Percentiles rank a stretch among this genome's conserved stretches.
These are phyloP conservation scores for Pimpla rufipes DNA, from an alignment of 2,888 invertebrate species.

Conservation along the genomic window DNA sequence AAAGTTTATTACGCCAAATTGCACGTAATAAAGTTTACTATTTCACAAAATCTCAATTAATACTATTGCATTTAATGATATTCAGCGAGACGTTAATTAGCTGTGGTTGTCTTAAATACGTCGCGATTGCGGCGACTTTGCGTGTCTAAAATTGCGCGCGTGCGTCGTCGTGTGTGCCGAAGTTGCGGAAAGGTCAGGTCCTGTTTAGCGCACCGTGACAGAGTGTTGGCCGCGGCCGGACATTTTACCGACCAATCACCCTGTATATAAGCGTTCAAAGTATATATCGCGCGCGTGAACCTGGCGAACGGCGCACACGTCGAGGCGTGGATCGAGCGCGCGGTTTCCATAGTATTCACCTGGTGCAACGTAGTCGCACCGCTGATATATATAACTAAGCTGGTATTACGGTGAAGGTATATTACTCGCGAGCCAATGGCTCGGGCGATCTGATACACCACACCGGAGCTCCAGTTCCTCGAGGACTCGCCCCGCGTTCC, in stretches of 20 bases:
- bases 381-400: background rate
- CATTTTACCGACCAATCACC: constrained; percentile 48
- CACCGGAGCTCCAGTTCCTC: constrained; percentile 55
- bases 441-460: constrained; percentile 62
- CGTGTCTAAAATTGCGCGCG: constrained; percentile 52
- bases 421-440: constrained; percentile 41
- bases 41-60: too few relatives aligned
- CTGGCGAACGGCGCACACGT: constrained; percentile 75
- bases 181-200: constrained; percentile 66
- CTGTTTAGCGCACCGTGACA: constrained; percentile 65
- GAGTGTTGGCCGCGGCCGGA: constrained; percentile 32
- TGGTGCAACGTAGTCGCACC: constrained; percentile 7
- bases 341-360: constrained; percentile 3
- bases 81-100: too few relatives aligned
- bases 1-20: too few relatives aligned
- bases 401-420: constrained; percentile 31
- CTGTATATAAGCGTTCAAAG: constrained; percentile 58
- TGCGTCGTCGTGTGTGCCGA: constrained; percentile 45
- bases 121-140: background rate
- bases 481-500: constrained; percentile 51
- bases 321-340: constrained; percentile 78
- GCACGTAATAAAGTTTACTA: too few relatives aligned
- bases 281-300: constrained; percentile 8
- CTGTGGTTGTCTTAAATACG: too few relatives aligned
- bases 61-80: too few relatives aligned